phyloP scores from a whole-genome alignment of 2,888 invertebrate species.

The Rhynchonema sp. region DNA sequence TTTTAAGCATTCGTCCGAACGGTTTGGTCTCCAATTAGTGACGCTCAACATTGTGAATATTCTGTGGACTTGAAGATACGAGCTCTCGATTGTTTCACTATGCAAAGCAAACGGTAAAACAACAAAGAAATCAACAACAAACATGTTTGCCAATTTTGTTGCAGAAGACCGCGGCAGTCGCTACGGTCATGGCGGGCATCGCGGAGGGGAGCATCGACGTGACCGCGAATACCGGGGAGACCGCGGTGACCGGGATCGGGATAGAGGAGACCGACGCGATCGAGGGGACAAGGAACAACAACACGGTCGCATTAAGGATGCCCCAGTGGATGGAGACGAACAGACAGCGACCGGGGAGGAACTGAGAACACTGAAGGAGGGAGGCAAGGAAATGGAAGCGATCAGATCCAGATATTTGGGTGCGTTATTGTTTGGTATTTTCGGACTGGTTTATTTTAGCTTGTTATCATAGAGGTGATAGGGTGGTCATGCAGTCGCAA shows the following conservation, averaged over 20 bases:
- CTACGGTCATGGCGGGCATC: conserved; percentile 14
- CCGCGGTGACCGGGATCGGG: conserved; percentile 10
- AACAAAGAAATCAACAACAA: too few relatives aligned
- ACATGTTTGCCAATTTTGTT: not conserved
- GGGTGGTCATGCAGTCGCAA: not conserved
- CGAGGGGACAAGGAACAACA: conserved; percentile 17
- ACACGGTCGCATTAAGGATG: conserved; percentile 1
- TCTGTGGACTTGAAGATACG: too few relatives aligned
- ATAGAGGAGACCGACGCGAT: conserved; percentile 16
- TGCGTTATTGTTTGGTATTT: not conserved
- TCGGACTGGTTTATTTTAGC: too few relatives aligned
- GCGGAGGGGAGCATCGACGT: conserved; percentile 12
- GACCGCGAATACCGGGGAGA: conserved; percentile 15
- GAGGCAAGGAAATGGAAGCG: conserved; percentile 76
- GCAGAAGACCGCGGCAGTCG: conserved; percentile 9
- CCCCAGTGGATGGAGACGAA: conserved; percentile 4
- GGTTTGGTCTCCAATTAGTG: too few relatives aligned
- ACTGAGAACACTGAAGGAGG: conserved; percentile 39
- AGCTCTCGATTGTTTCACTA: too few relatives aligned
- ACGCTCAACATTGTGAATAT: too few relatives aligned
- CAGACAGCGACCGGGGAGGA: conserved; percentile 15
- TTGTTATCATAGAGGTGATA: too few relatives aligned
- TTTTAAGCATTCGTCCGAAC: too few relatives aligned
- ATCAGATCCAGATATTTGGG: conserved; percentile 36
- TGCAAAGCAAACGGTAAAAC: too few relatives aligned